Evolutionary conservation across 2,113 vertebrate genomes (phyloP).

Genomic region (Calypte anna): DNA sequence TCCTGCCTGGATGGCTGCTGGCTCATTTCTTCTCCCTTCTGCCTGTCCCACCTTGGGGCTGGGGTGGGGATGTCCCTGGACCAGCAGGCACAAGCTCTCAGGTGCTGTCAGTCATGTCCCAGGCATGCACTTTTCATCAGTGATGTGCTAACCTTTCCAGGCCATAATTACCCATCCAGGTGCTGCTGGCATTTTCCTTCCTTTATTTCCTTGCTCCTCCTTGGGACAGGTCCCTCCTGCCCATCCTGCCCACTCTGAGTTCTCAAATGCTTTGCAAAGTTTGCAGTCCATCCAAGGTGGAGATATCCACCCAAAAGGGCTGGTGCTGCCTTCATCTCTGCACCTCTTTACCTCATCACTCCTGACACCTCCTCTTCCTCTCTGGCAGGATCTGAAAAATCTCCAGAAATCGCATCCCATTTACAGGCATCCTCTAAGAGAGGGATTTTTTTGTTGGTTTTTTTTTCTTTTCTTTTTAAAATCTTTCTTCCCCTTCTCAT

Average conservation of each 20-base stretch:
- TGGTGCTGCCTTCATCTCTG: neutral
- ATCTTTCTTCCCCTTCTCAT: slow-evolving; percentile 39
- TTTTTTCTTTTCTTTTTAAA: neutral
- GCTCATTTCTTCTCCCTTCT: neutral
- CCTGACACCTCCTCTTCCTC: neutral
- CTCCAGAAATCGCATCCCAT: slow-evolving; percentile 39
- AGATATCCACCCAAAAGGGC: neutral
- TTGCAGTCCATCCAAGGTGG: neutral
- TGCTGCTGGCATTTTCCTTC: neutral
- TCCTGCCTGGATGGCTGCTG: accelerated
- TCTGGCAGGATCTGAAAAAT: neutral
- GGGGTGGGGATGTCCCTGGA: neutral
- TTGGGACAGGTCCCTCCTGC: neutral
- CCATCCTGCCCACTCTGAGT: neutral
- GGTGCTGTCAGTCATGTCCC: neutral
- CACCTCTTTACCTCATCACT: neutral
- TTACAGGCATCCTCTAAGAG: slow-evolving; percentile 38
- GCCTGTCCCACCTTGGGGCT: accelerated
- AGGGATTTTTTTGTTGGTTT: neutral
- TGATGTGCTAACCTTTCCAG: neutral
- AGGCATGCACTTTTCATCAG: accelerated
- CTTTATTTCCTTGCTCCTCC: neutral
- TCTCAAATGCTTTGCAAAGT: neutral
- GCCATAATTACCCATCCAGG: neutral
- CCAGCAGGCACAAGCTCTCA: neutral